Conservation (phyloP, 2,888 invertebrate genomes). For the Bellardia pandia region DNA sequence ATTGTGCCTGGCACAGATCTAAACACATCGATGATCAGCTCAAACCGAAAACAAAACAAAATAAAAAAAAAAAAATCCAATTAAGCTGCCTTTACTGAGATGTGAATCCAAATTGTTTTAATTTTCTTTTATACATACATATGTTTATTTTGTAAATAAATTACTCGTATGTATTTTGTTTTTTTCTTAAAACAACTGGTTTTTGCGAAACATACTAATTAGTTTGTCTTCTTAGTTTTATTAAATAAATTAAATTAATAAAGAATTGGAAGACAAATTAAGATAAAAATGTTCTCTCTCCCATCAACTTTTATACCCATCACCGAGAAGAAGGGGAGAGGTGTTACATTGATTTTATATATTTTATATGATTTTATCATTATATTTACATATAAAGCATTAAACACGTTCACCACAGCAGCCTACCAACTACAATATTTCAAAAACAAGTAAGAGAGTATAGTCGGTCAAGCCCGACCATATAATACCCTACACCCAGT, state of each 20-base stretch:
- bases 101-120: conserved; percentile 23
- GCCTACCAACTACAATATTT: too few relatives aligned
- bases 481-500: too few relatives aligned
- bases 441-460: too few relatives aligned
- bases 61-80: not conserved
- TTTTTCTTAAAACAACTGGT: conserved; percentile 4
- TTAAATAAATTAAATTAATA: not conserved
- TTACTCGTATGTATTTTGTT: not conserved
- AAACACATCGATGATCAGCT: conserved; percentile 20
- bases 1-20: not conserved
- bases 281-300: not conserved
- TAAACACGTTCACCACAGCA: too few relatives aligned
- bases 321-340: too few relatives aligned
- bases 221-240: not conserved
- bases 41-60: not conserved
- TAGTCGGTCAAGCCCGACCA: too few relatives aligned
- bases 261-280: not conserved
- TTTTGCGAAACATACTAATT: conserved; percentile 8
- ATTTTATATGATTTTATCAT: too few relatives aligned
- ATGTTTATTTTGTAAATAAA: not conserved
- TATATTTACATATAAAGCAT: too few relatives aligned
- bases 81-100: not conserved
- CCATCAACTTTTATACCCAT: not conserved
- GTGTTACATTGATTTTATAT: too few relatives aligned
- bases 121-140: not conserved